Evolutionary conservation across 2,113 vertebrate species (phyloP), one percentile per base, ranked within the genome.

Genomic region (Chionomys nivalis): DNA sequence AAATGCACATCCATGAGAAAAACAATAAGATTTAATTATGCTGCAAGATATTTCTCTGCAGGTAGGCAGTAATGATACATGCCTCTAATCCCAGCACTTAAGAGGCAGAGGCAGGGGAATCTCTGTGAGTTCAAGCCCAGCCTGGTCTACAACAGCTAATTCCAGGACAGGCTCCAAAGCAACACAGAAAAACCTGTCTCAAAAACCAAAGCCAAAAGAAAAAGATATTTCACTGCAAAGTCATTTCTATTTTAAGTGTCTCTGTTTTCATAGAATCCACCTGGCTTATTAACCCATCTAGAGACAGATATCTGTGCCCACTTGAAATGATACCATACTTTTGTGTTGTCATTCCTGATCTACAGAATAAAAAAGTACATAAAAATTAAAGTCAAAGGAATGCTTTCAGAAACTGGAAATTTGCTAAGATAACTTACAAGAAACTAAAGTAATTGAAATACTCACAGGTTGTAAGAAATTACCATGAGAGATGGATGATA

Each of bases 401-500:
- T 87, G n/a, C 63, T 79, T 95, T 77, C 72, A 83, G 65, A 90
- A 82, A 12, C 24, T 78, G 13, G 6, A 55, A 92, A 93, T 93
- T 79, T 3, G 33, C 9, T 63, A 42, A 87, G 1, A 49, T 21
- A 49, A 11, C 13, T 72, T 75, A 28, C 21, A 81, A 87, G 23
- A 72, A 49, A 65, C 16, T 39, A 61, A 83, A 61, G 33, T 16
- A 58, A 52, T 12, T 2, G 31, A 39, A n/a, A 47, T 17, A 1
- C 7, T 87, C 33, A 14, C 1, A 31, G 36, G 39, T 52, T 79
- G 72, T 44, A 68, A 78, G 75, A 26, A 86, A 83, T 83, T 42
- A 58, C 26, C 39, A 17, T 68, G 11, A 85, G 12, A 75, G 24
- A 21, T 77, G 13, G 10, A 58, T 73, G 36, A 52, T 31, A 61